Evolutionary conservation across 2,797 vertebrate genomes (phyloP).

Genomic region (Hemibagrus guttatus): DNA sequence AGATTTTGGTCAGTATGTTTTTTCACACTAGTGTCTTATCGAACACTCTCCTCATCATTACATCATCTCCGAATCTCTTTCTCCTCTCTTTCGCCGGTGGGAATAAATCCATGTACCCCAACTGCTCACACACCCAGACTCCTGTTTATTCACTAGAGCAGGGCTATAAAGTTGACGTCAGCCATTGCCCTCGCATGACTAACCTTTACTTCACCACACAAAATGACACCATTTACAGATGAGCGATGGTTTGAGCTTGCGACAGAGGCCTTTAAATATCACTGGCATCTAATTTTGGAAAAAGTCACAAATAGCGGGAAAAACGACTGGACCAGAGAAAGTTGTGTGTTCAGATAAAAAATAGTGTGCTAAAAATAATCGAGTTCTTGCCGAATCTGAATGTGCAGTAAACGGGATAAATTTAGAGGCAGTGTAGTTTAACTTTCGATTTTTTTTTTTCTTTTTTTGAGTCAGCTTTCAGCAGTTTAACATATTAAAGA

Average conservation of each 20-base stretch:
- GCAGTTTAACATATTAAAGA: background rate
- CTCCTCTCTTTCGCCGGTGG: background rate
- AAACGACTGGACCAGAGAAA: background rate
- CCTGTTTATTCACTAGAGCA: slow-evolving; percentile 29
- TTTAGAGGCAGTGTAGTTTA: background rate
- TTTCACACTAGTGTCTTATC: background rate
- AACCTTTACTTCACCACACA: slow-evolving; percentile 28
- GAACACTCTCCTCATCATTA: background rate
- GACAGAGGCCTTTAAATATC: slow-evolving; percentile 17
- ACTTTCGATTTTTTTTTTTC: background rate
- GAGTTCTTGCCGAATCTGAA: background rate
- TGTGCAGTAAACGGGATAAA: background rate
- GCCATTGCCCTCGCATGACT: slow-evolving; percentile 26
- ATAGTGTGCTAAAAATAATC: background rate
- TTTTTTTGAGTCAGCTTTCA: background rate
- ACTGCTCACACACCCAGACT: slow-evolving; percentile 7
- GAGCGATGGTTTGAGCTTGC: background rate
- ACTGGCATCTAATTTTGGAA: slow-evolving; percentile 4
- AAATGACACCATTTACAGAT: slow-evolving; percentile 22
- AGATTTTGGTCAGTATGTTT: slow-evolving; percentile 5
- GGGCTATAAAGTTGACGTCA: slow-evolving; percentile 30
- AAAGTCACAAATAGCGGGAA: background rate
- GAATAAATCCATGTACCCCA: background rate
- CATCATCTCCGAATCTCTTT: background rate
- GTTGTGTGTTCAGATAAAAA: background rate